phyloP scores from a whole-genome alignment of 1,140 invertebrate species.

The Drosophila malerkotliana region DNA sequence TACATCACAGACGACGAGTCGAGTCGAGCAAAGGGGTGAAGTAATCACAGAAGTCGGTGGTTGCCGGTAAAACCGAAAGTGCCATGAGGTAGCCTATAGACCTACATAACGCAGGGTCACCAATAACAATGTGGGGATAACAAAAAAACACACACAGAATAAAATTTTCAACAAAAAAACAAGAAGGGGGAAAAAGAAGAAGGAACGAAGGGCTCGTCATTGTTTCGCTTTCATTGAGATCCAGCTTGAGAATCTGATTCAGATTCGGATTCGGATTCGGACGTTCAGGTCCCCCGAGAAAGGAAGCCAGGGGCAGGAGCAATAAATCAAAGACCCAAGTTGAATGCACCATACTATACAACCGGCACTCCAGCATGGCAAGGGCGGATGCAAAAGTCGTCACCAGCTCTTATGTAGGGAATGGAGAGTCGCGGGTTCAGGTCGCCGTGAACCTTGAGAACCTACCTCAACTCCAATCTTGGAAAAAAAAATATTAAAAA shows the following conservation, averaged over 20 bases:
- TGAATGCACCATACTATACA: slow-evolving; percentile 63
- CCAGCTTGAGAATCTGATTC: slow-evolving; percentile 4
- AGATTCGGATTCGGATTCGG: slow-evolving; percentile 1
- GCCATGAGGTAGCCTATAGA: slow-evolving; percentile 76
- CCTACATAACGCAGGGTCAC: slow-evolving; percentile 63
- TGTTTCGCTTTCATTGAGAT: slow-evolving; percentile 77
- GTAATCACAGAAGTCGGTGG: slow-evolving; percentile 67
- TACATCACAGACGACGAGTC: slow-evolving; percentile 56
- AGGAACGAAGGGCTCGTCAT: slow-evolving; percentile 46
- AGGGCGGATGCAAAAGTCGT: slow-evolving; percentile 78
- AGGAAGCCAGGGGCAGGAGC: slow-evolving; percentile 50
- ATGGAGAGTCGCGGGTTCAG: slow-evolving; percentile 31
- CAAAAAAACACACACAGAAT: not conserved
- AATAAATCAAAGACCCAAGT: slow-evolving; percentile 81
- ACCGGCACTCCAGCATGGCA: slow-evolving; percentile 23
- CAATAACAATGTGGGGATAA: slow-evolving; percentile 26
- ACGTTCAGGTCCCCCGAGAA: slow-evolving; percentile 37
- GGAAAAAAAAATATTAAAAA: slow-evolving; percentile 2
- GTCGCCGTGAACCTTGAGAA: slow-evolving; percentile 45
- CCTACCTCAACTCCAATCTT: slow-evolving; percentile 72
- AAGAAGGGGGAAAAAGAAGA: slow-evolving; percentile 1
- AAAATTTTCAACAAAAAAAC: not conserved
- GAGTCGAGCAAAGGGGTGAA: slow-evolving; percentile 26
- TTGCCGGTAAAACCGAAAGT: slow-evolving; percentile 69
- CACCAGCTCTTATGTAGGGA: slow-evolving; percentile 35